phyloP scores from a whole-genome alignment of 2,113 vertebrate species.

The Callaeas wilsoni region DNA sequence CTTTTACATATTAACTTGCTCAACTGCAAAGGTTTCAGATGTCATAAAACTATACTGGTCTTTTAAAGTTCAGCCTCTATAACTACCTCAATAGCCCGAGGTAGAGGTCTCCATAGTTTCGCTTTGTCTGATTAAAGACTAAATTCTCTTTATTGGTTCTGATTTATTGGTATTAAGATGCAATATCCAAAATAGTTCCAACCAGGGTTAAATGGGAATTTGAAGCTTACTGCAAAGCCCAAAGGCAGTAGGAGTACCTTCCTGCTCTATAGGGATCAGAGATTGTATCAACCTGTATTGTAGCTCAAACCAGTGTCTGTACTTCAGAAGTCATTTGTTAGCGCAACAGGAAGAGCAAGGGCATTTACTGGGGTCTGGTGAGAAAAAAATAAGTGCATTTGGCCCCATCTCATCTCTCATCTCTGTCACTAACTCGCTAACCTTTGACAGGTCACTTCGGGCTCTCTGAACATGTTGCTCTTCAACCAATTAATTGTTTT shows the following conservation, averaged over 20 bases:
- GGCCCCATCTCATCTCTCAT: background rate
- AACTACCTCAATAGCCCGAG: background rate
- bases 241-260: background rate
- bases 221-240: background rate
- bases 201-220: background rate
- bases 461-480: background rate
- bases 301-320: background rate
- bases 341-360: background rate
- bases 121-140: background rate
- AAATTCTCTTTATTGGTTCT: constrained; percentile 3
- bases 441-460: background rate
- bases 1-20: background rate
- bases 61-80: constrained; percentile 16
- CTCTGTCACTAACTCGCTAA: background rate
- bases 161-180: background rate
- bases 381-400: background rate
- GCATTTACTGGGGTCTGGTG: background rate
- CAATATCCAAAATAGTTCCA: background rate
- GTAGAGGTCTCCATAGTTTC: background rate
- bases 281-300: background rate
- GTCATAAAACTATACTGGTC: background rate
- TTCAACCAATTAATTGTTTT: background rate
- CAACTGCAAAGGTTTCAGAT: background rate
- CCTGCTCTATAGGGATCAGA: background rate
- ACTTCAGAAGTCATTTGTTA: background rate